A percentile compares a stretch with the other conserved stretches of the same genome.
Evolutionary conservation across 2,888 invertebrate genomes (phyloP).

Genomic region (Caenorhabditis wallacei): DNA sequence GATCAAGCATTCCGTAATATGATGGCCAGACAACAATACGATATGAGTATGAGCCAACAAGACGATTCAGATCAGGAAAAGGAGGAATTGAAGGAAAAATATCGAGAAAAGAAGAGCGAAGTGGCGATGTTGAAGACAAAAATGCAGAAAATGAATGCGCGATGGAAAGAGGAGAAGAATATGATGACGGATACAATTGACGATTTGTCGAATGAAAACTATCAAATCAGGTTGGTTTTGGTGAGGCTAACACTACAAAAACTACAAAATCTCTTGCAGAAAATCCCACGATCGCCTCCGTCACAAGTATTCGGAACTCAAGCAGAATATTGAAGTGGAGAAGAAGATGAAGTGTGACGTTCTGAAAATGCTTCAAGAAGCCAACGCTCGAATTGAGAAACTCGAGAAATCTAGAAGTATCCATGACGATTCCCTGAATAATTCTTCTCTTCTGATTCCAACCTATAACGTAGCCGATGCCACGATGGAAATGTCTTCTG

Average conservation of each 20-base stretch:
- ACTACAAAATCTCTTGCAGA: slow-evolving; percentile 11
- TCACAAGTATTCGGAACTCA: slow-evolving; percentile 38
- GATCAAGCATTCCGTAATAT: slow-evolving; percentile 52
- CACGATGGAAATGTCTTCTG: slow-evolving; percentile 31
- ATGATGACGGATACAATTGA: slow-evolving; percentile 54
- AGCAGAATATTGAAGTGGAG: slow-evolving; percentile 52
- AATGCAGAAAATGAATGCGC: slow-evolving; percentile 54
- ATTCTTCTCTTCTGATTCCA: slow-evolving; percentile 52
- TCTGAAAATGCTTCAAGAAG: slow-evolving; percentile 62
- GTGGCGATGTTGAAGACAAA: slow-evolving; percentile 39
- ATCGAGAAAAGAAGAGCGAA: slow-evolving; percentile 35
- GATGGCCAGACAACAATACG: slow-evolving; percentile 57
- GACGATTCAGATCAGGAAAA: slow-evolving; percentile 66
- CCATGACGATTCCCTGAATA: slow-evolving; percentile 58
- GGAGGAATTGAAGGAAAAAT: slow-evolving; percentile 46
- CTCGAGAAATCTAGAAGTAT: slow-evolving; percentile 37
- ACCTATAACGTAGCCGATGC: slow-evolving; percentile 25
- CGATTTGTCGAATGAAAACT: slow-evolving; percentile 53
- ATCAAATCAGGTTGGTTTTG: slow-evolving; percentile 42
- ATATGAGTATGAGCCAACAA: slow-evolving; percentile 53
- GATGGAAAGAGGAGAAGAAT: slow-evolving; percentile 47
- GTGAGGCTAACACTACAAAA: neutral
- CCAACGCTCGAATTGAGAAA: slow-evolving; percentile 42
- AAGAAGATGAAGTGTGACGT: slow-evolving; percentile 51
- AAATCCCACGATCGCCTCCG: slow-evolving; percentile 56